Evolutionary conservation across 1,140 invertebrate genomes (phyloP), one percentile per base, ranked within the genome.

Genomic region (Augochlora pura): DNA sequence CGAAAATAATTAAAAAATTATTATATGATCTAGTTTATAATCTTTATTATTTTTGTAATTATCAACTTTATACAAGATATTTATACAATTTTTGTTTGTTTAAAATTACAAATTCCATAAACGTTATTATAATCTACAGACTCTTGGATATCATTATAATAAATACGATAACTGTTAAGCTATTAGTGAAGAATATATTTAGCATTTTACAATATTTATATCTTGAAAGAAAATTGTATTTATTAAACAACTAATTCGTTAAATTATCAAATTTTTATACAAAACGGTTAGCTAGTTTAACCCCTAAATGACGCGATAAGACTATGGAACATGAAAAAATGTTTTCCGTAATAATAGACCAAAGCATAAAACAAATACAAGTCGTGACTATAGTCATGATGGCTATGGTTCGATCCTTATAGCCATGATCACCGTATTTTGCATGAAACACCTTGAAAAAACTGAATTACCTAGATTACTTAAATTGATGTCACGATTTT

Each of bases 401-500:
- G 25, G 16, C 42, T 39, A 42, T 62, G 21, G 42, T 65, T 72
- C 63, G 38, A 60, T 16, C 54, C 18, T 18, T 27, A 42, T 62
- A 59, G 21, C 21, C 68, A 32, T 32, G 32, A 64, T 59, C 27
- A 72, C 38, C 16, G 6, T 82, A 46, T 67, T 63, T 70, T 23
- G 62, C 57, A 49, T 59, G 42, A 18, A n/a, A 69, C 27, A 39
- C 38, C n/a, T 23, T 57, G 52, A 68, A 46, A 72, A 62, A 46
- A 27, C 42, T 42, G 52, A 68, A 78, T 62, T 60, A 21, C 62
- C 16, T 23, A 32, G 32, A 81, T 59, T 27, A 39, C 21, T 54
- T 66, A 72, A 77, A 68, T 72, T 52, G 66, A 77, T 2, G 46
- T 80, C 60, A 49, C 66, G 66, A 80, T 66, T 80, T 82, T 68